Base-by-base conservation (phyloP, 2,888 invertebrate genomes). In the Drosophila meridionalis region DNA sequence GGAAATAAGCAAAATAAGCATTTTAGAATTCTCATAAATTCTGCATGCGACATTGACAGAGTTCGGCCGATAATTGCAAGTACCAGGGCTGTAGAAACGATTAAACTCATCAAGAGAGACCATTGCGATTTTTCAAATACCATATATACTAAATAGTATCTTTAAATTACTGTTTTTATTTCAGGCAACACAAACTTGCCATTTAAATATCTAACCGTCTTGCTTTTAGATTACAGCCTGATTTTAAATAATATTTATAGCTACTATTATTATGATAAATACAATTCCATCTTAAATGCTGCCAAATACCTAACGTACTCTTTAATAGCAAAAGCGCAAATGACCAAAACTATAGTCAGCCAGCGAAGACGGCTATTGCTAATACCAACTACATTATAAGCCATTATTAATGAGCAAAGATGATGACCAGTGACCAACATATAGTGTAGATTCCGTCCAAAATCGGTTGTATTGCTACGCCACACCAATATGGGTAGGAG, bases 401-500 rank as follows among this genome's bases (percentile, higher is more conserved):
- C 95, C 69, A 95, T 94, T 40, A 95, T 92, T 70, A 95, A 94
- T 1, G 96, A 95, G 11, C 95, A 93, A 28, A 95, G 93, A 62
- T 95, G 95, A 87, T 96, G 96, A 0, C 94, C 93, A 67, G 94
- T 94, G 3, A 96, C 95, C 2, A 96, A 94, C 9, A 93, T 78
- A 73, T 94, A 94, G 89, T 96, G 95, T 12, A 94, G 83, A 8
- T 92, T 92, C 7, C 90, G 83, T 5, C 92, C 93, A 30, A 92
- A 82, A 28, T 91, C 92, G 3, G 93, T 93, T 12, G 92, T 92
- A 48, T 93, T 93, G 57, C 90, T 92, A 28, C 92, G 91, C 96
- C 96, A 96, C 72, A 96, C 95, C 69, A 95, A 92, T 83, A 94
- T 94, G 0, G 96, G 96, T 26, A 96, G 87, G 3, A 95, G 91